Base-by-base conservation (phyloP, 2,113 vertebrate species). In the Zosterops hypoxanthus region DNA sequence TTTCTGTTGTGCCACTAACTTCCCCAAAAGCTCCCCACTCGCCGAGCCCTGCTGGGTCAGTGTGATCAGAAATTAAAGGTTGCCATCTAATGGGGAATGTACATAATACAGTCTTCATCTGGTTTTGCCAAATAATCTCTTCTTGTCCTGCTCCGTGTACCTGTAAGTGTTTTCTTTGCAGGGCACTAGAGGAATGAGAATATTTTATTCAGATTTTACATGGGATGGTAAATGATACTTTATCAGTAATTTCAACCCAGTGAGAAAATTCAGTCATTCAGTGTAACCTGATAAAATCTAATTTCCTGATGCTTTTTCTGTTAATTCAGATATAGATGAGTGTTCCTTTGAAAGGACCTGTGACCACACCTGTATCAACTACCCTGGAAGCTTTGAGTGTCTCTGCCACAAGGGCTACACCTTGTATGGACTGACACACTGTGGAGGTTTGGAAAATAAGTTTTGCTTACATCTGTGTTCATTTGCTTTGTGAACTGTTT, bases 341-440 rank as follows among this genome's bases (percentile, higher is more conserved):
- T 99, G 99, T 72, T 99, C 99, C 71, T 99, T 99, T 9, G 99
- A 99, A 95, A 97, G 99, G 88, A 98, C 99, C 56, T 99, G 99
- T 5, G 99, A 99, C 96, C 99, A 99, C 97, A 98, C 98, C 86
- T 99, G 99, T 87, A 98, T 99, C 98, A 99, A 99, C 98, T 99
- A 99, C 89, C 98, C 99, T 0, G 99, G 99, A 68, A 99, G 98
- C 96, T 99, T 98, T 34, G 99, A 99, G 92, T 99, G 99, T 64
- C 85, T 99, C 59, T 99, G 99, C 83, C 98, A 98, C 88, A 98
- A 98, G n/a, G 99, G 99, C 73, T 99, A 98, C 96, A 99, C 98
- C 6, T 98, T 99, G 83, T 99, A 99, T 0, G 99, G 99, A 55
- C 97, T 99, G 56, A 99, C 99, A 0, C 99, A 99, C 97, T 99